phyloP scores from a whole-genome alignment of 1,140 invertebrate species.

The Ceratina calcarata region DNA sequence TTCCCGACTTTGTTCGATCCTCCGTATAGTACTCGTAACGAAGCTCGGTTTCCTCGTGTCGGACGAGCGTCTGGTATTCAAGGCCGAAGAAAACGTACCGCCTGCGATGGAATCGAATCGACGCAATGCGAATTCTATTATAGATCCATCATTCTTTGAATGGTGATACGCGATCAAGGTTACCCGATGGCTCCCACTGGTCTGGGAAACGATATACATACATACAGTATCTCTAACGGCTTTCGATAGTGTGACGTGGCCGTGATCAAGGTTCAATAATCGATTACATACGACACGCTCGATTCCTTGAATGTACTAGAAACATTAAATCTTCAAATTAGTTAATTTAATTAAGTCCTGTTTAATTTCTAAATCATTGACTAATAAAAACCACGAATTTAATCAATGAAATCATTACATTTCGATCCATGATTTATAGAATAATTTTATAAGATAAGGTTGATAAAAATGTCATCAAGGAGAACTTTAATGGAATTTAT shows the following conservation, averaged over 20 bases:
- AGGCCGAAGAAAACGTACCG: conserved; percentile 41
- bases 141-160: neutral
- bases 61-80: conserved; percentile 41
- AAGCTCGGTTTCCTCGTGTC: conserved; percentile 13
- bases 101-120: conserved; percentile 9
- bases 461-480: too few relatives aligned
- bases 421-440: too few relatives aligned
- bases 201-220: conserved; percentile 39
- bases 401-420: too few relatives aligned
- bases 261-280: conserved; percentile 35
- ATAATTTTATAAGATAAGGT: too few relatives aligned
- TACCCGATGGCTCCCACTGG: conserved; percentile 24
- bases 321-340: too few relatives aligned
- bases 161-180: conserved; percentile 23
- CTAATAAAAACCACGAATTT: too few relatives aligned
- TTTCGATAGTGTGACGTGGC: conserved; percentile 43
- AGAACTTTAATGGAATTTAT: too few relatives aligned
- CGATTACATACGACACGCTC: neutral
- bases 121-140: neutral
- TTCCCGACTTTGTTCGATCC: conserved; percentile 10
- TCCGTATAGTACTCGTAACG: neutral
- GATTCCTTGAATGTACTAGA: too few relatives aligned
- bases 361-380: too few relatives aligned
- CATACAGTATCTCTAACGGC: conserved; percentile 23
- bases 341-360: too few relatives aligned